Evolutionary conservation across 2,113 vertebrate species (phyloP).

Genomic region (Calypte anna): DNA sequence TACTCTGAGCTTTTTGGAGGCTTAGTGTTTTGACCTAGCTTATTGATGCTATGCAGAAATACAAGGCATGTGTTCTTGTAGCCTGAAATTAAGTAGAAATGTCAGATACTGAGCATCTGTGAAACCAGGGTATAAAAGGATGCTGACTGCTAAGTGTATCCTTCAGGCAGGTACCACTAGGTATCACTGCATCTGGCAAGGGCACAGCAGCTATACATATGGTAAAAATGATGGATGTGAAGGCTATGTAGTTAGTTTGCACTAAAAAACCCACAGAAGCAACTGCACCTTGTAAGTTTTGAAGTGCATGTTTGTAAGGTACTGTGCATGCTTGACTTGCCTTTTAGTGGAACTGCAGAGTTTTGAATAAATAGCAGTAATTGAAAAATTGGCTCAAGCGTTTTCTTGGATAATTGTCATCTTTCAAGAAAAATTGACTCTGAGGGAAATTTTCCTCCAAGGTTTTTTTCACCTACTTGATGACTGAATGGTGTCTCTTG

Average conservation of each 20-base stretch:
- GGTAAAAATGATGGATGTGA: neutral
- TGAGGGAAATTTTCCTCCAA: neutral
- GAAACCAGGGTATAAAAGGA: neutral
- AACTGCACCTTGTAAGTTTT: conserved; percentile 4
- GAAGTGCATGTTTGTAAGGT: neutral
- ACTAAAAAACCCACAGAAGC: neutral
- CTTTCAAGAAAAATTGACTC: conserved; percentile 37
- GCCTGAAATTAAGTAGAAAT: neutral
- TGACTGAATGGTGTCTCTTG: neutral
- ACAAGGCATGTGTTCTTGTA: neutral
- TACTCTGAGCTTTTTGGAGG: neutral
- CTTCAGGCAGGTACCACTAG: neutral
- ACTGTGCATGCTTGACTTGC: neutral
- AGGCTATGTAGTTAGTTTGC: neutral
- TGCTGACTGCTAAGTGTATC: neutral
- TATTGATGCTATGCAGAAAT: neutral
- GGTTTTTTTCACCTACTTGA: neutral
- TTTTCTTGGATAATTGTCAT: conserved; percentile 12
- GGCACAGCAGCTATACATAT: neutral
- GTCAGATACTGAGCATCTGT: neutral
- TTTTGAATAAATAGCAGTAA: conserved; percentile 24
- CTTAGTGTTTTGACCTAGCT: neutral
- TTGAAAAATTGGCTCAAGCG: neutral
- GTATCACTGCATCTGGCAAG: neutral
- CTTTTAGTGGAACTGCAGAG: neutral